A percentile compares a stretch with the other conserved stretches of the same genome.
Evolutionary conservation across 2,797 vertebrate genomes (phyloP).

Genomic region (Cossypha heuglini): DNA sequence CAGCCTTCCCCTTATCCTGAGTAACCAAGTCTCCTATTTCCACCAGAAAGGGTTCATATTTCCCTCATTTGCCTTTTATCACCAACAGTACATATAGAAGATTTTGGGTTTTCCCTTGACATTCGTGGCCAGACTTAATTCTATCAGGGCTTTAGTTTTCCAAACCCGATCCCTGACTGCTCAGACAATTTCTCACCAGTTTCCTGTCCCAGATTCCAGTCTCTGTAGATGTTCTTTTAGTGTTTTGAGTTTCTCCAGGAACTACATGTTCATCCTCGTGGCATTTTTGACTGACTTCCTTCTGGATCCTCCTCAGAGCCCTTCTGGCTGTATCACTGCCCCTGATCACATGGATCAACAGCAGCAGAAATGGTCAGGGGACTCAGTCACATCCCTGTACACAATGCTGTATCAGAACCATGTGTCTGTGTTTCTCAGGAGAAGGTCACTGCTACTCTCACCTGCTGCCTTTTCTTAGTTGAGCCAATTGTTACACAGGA

Average conservation of each 20-base stretch:
- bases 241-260: neutral
- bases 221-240: neutral
- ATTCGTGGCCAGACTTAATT: fast-evolving
- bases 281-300: neutral
- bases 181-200: neutral
- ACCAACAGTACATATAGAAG: neutral
- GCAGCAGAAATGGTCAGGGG: neutral
- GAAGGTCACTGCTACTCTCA: neutral
- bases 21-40: neutral
- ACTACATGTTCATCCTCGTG: neutral
- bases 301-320: neutral
- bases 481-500: fast-evolving
- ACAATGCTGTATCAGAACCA: fast-evolving
- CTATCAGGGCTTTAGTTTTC: neutral
- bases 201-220: neutral
- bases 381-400: neutral
- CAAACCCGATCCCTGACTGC: neutral
- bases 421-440: fast-evolving
- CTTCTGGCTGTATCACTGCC: no score
- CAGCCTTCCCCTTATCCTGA: neutral
- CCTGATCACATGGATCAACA: neutral
- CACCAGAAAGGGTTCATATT: neutral
- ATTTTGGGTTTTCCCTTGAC: neutral
- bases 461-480: neutral
- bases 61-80: neutral